Evolutionary conservation across 2,113 vertebrate genomes (phyloP), one percentile per base, ranked within the genome.

Genomic region (Microtus oregoni): DNA sequence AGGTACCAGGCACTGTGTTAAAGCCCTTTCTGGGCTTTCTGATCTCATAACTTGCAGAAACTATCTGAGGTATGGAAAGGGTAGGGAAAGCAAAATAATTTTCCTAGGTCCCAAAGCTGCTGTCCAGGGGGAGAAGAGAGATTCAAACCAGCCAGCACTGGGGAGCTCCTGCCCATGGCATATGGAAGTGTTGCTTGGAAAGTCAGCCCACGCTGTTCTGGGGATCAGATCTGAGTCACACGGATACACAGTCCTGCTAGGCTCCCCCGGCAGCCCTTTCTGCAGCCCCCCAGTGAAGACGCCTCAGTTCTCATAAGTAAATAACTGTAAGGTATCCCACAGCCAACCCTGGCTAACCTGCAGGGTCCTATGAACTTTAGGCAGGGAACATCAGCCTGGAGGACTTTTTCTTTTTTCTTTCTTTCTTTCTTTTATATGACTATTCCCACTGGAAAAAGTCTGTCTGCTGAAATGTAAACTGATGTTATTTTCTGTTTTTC

Each of bases 401-500:
- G 61, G 20, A 13, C 61, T 68, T 35, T 67, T 65, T 15, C 0
- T 63, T 28, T n/a, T 44, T 58, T 58, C 58, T 61, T 55, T 41
- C 58, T 61, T 55, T 41, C 28, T 90, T 94, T 95, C 87, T 89
- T 89, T 93, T 83, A 14, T 41, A 65, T 87, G 67, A 96, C 65
- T 94, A 81, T 86, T 92, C 35, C 81, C 11, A 32, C 88, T 68
- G 88, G 94, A 68, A 87, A 89, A 79, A 52, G 47, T 90, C 76
- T 63, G 78, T 95, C 88, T 94, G 81, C 94, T 96, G 94, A 91
- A 96, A 94, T n/a, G n/a, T 3, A 41, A 97, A 91, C 85, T 50
- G 44, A 38, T 92, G 94, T 96, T 91, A 97, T 97, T 97, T 97
- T 97, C 92, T 97, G 75, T 92, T 95, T 82, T n/a, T 92, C 96